Evolutionary conservation across 2,888 invertebrate species (phyloP).

Genomic region (Spisula solida): DNA sequence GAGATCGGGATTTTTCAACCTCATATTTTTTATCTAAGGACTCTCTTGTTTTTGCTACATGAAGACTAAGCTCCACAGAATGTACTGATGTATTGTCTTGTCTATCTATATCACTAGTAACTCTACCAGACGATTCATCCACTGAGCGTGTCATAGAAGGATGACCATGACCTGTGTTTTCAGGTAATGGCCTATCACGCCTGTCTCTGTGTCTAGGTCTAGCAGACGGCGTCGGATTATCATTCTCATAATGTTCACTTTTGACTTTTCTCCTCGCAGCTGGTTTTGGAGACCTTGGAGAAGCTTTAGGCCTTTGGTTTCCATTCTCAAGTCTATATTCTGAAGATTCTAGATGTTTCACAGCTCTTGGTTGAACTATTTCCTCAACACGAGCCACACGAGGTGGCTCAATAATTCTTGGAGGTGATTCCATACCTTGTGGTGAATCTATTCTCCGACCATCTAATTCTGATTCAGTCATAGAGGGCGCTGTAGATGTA

Average conservation of each 20-base stretch:
- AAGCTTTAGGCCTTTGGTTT: constrained; percentile 40
- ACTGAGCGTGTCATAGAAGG: constrained; percentile 39
- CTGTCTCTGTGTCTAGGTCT: constrained; percentile 51
- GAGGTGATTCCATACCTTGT: constrained; percentile 46
- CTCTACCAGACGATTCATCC: constrained; percentile 22
- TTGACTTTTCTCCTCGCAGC: constrained; percentile 48
- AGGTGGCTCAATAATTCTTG: constrained; percentile 37
- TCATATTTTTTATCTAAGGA: constrained; percentile 54
- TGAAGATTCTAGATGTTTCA: constrained; percentile 33
- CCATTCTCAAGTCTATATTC: constrained; percentile 28
- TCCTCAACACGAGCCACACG: constrained; percentile 23
- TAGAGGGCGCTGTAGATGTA: constrained; percentile 65
- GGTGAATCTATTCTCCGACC: constrained; percentile 53
- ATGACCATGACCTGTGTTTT: constrained; percentile 29
- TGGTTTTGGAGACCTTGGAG: constrained; percentile 60
- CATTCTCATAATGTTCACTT: constrained; percentile 40
- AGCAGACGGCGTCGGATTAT: constrained; percentile 44
- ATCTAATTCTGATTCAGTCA: constrained; percentile 71
- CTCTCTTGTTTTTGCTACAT: constrained; percentile 64
- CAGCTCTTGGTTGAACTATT: constrained; percentile 10
- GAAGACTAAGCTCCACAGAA: constrained; percentile 46
- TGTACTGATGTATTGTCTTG: constrained; percentile 36
- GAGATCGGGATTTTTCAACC: constrained; percentile 43
- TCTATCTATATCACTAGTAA: constrained; percentile 17
- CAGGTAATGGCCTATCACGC: constrained; percentile 22